Base-by-base conservation (phyloP, 2,888 invertebrate species). In the Drosophila tripunctata region DNA sequence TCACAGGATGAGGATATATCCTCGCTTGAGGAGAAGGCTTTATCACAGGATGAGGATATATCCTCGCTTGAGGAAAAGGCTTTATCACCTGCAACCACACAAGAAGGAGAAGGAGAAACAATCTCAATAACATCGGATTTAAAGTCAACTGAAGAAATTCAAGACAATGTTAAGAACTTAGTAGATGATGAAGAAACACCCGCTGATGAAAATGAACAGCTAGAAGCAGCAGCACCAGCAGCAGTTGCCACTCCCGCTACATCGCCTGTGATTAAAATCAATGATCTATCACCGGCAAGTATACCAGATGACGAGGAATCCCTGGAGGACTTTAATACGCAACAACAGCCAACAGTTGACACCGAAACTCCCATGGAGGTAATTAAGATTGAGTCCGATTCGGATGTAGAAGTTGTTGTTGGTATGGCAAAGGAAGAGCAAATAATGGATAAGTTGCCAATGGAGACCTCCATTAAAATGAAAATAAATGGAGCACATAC, bases 341-440 rank as follows among this genome's bases (percentile, higher is more conserved):
- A 33, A 33, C 14, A 10, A 15, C 47, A 36, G 5, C 36, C 52
- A 33, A 51, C 51, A 52, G 12, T 36, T 15, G 50, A 63, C 12
- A 14, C 6, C n/a, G 33, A 24, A 31, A 27, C 64, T n/a, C 10
- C 33, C 5, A 30, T 38, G 33, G 55, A 56, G 5, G 31, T 50
- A 4, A 73, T 82, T 7, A 74, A 80, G 40, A 52, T 76, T 31
- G 80, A 85, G 12, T 51, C 58, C 3, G 69, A 72, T 51, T 57
- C 64, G 4, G 80, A 47, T 6, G 30, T 12, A 15, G 58, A 52
- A 10, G 68, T 40, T 7, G 21, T 22, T 19, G 47, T 27, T 22
- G 22, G 30, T 21, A 45, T 47, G 22, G 36, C 17, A 12, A 17
- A 31, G 15, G 7, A 27, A 17, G 45, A 54, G 24, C 12, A 27